Evolutionary conservation across 2,113 vertebrate species (phyloP).

Genomic region (Phycodurus eques): DNA sequence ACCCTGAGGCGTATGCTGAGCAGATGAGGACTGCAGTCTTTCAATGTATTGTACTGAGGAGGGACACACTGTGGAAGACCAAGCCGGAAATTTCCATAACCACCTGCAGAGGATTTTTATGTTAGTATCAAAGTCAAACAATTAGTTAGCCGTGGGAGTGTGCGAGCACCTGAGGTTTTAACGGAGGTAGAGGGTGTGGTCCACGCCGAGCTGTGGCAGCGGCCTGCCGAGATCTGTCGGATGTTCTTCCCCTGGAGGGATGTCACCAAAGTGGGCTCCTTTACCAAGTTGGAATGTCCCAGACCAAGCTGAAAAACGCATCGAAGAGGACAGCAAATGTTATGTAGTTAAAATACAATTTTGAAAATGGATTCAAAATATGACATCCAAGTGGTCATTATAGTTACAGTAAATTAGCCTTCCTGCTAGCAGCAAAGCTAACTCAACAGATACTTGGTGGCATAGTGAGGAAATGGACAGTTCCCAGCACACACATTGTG

Average conservation of each 20-base stretch:
- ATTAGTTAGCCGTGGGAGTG: neutral
- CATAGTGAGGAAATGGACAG: no score
- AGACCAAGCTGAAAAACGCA: slow-evolving; percentile 69
- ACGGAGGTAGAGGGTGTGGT: slow-evolving; percentile 71
- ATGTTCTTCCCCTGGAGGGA: slow-evolving; percentile 74
- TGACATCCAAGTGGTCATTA: no score
- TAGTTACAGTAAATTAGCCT: no score
- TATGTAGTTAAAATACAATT: neutral
- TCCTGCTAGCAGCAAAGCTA: no score
- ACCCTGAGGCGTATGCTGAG: slow-evolving; percentile 73
- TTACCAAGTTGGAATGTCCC: slow-evolving; percentile 73
- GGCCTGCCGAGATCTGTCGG: slow-evolving; percentile 76
- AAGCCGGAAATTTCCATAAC: slow-evolving; percentile 61
- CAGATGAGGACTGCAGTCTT: slow-evolving; percentile 70
- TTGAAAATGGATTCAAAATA: neutral
- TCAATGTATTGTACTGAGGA: slow-evolving; percentile 77
- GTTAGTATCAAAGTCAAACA: neutral
- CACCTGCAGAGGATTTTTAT: slow-evolving; percentile 44
- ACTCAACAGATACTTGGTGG: no score
- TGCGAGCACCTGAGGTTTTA: slow-evolving; percentile 69
- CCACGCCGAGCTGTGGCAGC: slow-evolving; percentile 79
- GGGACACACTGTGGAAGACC: slow-evolving; percentile 73
- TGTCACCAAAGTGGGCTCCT: slow-evolving; percentile 72
- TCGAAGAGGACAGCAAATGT: neutral
- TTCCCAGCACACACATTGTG: no score